Evolutionary conservation across 2,888 invertebrate genomes (phyloP).

Genomic region (Theretra japonica): DNA sequence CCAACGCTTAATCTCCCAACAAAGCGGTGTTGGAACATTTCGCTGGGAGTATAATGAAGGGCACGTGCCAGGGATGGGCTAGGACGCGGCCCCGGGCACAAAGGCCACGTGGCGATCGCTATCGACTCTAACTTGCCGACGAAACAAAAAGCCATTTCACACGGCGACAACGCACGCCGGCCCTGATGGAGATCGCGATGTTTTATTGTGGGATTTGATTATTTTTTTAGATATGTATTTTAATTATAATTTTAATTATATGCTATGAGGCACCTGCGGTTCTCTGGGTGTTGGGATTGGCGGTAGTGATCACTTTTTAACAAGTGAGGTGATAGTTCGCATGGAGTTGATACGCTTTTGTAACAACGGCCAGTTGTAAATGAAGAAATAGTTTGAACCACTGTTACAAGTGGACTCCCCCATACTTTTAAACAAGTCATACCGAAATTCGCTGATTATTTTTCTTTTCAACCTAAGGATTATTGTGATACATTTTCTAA

Average conservation of each 20-base stretch:
- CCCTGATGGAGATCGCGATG: slow-evolving; percentile 12
- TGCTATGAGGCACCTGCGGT: no score
- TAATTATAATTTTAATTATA: background rate
- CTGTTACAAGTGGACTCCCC: no score
- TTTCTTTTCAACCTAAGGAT: no score
- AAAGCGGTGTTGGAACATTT: slow-evolving; percentile 83
- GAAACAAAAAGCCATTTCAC: slow-evolving; percentile 61
- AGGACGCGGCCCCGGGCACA: slow-evolving; percentile 51
- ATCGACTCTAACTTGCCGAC: slow-evolving; percentile 59
- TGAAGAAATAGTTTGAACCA: no score
- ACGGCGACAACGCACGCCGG: slow-evolving; percentile 16
- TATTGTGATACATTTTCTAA: no score
- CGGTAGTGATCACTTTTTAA: no score
- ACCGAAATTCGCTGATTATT: no score
- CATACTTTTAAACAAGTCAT: no score
- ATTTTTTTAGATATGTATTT: slow-evolving; percentile 1
- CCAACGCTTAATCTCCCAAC: slow-evolving; percentile 80
- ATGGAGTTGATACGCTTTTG: no score
- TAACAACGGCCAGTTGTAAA: no score
- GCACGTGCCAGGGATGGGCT: slow-evolving; percentile 67
- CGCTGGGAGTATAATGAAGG: slow-evolving; percentile 83
- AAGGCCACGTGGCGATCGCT: slow-evolving; percentile 76
- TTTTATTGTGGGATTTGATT: slow-evolving; percentile 11
- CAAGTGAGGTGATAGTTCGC: no score
- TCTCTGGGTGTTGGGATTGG: no score